Evolutionary conservation across 2,888 invertebrate genomes (phyloP), one percentile per base, ranked within the genome.

Genomic region (Sthenelais limicola): DNA sequence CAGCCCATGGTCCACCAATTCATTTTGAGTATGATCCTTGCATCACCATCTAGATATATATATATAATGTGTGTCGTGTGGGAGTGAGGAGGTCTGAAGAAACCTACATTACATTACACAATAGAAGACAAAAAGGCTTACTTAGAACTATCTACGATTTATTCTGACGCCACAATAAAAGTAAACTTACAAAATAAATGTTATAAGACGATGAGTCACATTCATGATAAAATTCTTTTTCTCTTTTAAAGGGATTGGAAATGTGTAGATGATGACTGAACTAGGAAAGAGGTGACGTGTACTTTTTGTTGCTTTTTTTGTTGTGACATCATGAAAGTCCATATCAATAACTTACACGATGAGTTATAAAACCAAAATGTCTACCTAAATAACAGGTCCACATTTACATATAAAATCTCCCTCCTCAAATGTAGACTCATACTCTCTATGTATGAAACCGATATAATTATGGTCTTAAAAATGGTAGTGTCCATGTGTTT

Each of bases 361-460:
- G 62, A 62, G 38, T 62, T 62, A 38, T 62, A 62, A 62, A 62
- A 62, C 38, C 62, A 62, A 56, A 62, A 62, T 62, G 62, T 38
- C 62, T 62, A 62, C 62, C 62, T 62, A 62, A 62, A 62, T 62
- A 62, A 33, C 62, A 62, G 62, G 62, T 62, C 62, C 62, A 62
- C 62, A 62, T 56, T 56, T 56, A 56, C n/a, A n/a, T 62, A 62
- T 38, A 62, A 62, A 62, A 62, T 62, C 21, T 24, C 56, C 56
- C 38, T 21, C 38, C 38, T 58, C 58, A 58, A 3, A 35, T 62
- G 62, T 62, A 38, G 54, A 54, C 38, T 38, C 62, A 24, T 38
- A 62, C 38, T 35, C 62, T 4, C 30, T 56, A 3, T 38, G 35
- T 62, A 62, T 62, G 62, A 62, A 62, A 62, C 62, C 21, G 62